These are phyloP conservation scores for Perognathus longimembris DNA, from an alignment of 2,113 vertebrate species.

Conservation along the genomic window DNA sequence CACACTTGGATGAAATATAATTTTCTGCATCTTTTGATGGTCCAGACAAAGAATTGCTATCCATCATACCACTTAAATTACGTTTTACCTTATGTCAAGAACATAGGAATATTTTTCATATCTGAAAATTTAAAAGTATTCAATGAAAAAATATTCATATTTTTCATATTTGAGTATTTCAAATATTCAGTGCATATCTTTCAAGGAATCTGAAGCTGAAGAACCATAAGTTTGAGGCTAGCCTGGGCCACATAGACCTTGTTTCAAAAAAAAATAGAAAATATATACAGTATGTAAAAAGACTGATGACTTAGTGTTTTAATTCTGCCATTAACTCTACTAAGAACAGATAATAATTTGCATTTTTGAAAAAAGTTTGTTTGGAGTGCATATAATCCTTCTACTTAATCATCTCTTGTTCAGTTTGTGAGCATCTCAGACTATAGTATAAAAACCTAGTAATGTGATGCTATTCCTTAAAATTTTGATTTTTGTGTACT, in stretches of 20 bases:
- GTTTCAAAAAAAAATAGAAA: neutral
- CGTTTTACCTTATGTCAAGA: neutral
- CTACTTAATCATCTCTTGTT: neutral
- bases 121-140: no score
- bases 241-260: neutral
- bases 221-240: no score
- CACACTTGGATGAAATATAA: neutral
- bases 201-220: no score
- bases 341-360: neutral
- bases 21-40: neutral
- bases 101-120: neutral
- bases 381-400: neutral
- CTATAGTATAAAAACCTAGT: neutral
- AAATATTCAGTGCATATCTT: no score
- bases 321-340: conserved; percentile 9
- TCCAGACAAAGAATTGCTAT: neutral
- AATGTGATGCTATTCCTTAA: neutral
- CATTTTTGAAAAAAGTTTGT: conserved; percentile 8
- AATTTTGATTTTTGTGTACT: neutral
- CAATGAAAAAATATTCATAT: no score
- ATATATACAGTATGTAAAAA: neutral
- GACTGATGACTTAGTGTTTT: neutral
- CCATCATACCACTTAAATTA: neutral
- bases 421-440: neutral
- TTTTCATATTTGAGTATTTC: no score